Base-by-base conservation (phyloP, 2,113 vertebrate genomes). In the Chaetodon auriga region DNA sequence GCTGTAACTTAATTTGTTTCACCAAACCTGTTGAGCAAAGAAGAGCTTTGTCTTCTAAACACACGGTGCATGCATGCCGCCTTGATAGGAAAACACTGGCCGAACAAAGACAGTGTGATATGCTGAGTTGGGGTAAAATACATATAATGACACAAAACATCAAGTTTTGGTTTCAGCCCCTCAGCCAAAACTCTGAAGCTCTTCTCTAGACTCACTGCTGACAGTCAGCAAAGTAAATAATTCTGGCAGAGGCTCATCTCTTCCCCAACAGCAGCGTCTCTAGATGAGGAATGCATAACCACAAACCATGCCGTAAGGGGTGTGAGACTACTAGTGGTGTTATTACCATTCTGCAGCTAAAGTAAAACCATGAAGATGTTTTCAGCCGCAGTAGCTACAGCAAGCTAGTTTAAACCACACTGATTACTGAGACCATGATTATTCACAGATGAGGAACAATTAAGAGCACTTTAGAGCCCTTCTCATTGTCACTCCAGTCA, bases 211-310 rank as follows among this genome's bases (percentile, higher is more conserved):
- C 36, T 38, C 19, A 36, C 46, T 35, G 51, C 38, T 54, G 16
- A 66, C 51, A 68, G n/a, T 80, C 38, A 79, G 13, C 58, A 71
- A 14, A 70, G 18, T 12, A 41, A 76, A 72, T 36, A 12, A 76
- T 76, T 13, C 25, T 1, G 5, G 55, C 48, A 14, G 13, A 61
- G 51, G 51, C 55, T 77, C 61, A 46, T 63, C 64, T 73, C 54
- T 71, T 43, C 41, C 55, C 51, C 57, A 77, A 35, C 68, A 49
- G 64, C 43, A 68, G 54, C 43, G 58, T 80, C 79, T 80, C 51
- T 71, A 49, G 30, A 72, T 13, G 1, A 65, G 46, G 55, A 82
- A 84, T 82, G 21, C 49, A 54, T 49, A 68, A 57, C 63, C 51
- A 66, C 58, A 68, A 73, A 75, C 58, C 69, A 75, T 74, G 18